phyloP scores from a whole-genome alignment of 2,797 vertebrate genomes.

The Lagorchestes hirsutus region DNA sequence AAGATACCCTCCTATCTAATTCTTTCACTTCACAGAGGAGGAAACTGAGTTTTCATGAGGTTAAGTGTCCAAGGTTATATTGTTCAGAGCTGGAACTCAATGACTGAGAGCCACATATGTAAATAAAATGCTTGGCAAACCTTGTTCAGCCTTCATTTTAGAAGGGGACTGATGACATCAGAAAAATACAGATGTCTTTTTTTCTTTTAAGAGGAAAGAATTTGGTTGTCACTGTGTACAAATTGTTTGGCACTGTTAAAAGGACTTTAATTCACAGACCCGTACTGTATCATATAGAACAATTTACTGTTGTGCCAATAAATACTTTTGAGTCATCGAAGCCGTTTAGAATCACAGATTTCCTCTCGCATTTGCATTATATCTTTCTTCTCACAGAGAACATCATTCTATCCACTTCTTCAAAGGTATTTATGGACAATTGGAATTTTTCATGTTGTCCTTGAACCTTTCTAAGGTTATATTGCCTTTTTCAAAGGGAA shows the following conservation, averaged over 20 bases:
- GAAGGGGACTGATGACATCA: too few relatives aligned
- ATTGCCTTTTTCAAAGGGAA: conserved; percentile 49
- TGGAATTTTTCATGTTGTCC: conserved; percentile 44
- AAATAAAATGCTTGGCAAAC: background rate
- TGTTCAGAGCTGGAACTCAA: background rate
- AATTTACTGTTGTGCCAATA: conserved; percentile 33
- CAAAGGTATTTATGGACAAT: conserved; percentile 18
- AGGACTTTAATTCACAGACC: conserved; percentile 5
- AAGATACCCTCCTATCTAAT: background rate
- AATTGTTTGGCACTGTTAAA: background rate
- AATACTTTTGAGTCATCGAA: background rate
- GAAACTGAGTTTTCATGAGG: background rate
- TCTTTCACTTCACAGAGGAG: background rate
- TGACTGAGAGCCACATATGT: background rate
- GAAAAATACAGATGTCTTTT: too few relatives aligned
- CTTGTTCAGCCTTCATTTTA: background rate
- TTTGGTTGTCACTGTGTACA: conserved; percentile 17
- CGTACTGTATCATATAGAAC: background rate
- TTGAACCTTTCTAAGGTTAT: conserved; percentile 42
- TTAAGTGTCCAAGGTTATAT: background rate
- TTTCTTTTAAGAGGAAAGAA: conserved; percentile 1
- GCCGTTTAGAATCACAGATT: conserved; percentile 24
- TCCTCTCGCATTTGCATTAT: conserved; percentile 22
- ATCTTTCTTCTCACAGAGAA: conserved; percentile 46
- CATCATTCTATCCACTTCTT: conserved; percentile 27